phyloP scores from a whole-genome alignment of 1,140 invertebrate genomes.

The Glossosoma conforme region DNA sequence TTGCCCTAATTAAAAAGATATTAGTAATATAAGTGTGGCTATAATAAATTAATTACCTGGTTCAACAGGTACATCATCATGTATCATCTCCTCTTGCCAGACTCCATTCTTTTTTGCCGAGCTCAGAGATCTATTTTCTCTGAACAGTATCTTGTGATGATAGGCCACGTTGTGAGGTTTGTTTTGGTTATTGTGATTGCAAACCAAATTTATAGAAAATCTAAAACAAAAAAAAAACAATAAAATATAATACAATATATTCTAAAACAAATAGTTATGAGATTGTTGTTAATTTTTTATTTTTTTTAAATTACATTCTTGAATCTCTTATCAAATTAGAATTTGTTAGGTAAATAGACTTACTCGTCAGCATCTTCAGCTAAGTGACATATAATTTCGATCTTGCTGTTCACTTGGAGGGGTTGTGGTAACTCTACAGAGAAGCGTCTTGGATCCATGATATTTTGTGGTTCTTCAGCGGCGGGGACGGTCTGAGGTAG shows the following conservation, averaged over 20 bases:
- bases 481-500: no score
- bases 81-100: constrained; percentile 22
- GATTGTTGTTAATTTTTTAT: no score
- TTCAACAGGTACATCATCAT: constrained; percentile 4
- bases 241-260: constrained; percentile 2
- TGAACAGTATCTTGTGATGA: constrained; percentile 23
- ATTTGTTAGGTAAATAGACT: constrained; percentile 4
- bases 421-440: constrained; percentile 9
- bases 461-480: no score
- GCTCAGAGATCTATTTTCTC: constrained; percentile 11
- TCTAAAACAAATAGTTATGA: no score
- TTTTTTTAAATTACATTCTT: background rate
- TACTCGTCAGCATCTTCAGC: constrained; percentile 21
- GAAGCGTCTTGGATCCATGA: no score
- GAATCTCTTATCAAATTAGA: background rate
- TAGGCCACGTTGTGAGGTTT: constrained; percentile 23
- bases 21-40: constrained; percentile 1
- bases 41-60: constrained; percentile 14
- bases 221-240: constrained; percentile 13
- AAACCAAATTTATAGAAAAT: constrained; percentile 27
- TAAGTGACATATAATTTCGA: constrained; percentile 16
- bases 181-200: constrained; percentile 11
- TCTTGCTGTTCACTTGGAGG: constrained; percentile 12
- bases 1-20: background rate
- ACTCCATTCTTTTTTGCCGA: constrained; percentile 23